Conservation (phyloP, 2,113 vertebrate genomes). For the Leptosomus discolor region DNA sequence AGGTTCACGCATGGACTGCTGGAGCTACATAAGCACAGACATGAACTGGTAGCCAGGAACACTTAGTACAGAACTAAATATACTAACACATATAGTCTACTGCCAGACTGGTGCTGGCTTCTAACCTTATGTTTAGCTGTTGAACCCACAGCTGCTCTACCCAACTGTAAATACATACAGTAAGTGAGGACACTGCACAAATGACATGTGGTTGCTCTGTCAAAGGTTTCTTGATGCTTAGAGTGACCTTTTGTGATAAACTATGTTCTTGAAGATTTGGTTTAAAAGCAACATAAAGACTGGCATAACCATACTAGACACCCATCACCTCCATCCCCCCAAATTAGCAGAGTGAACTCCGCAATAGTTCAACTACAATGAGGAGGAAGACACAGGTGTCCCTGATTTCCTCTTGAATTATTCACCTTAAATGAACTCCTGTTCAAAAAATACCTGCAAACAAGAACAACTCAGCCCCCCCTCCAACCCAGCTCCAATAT, state of each 20-base stretch:
- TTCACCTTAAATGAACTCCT: neutral
- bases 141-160: neutral
- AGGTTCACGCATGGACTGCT: neutral
- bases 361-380: neutral
- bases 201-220: neutral
- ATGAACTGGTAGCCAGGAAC: neutral
- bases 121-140: neutral
- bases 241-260: neutral
- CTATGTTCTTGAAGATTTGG: neutral
- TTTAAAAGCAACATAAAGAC: neutral
- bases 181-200: neutral
- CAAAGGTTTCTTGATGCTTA: neutral
- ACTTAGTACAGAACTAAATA: neutral
- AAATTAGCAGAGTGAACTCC: neutral
- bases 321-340: neutral
- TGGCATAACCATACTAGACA: neutral
- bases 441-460: neutral
- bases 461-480: neutral
- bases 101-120: neutral
- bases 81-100: neutral
- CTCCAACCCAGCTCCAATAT: neutral
- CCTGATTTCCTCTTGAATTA: neutral
- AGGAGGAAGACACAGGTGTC: neutral
- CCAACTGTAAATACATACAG: accelerated
- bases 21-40: neutral